These are phyloP conservation scores for Myotis myotis DNA, from an alignment of 2,797 vertebrate species.

Conservation along the genomic window DNA sequence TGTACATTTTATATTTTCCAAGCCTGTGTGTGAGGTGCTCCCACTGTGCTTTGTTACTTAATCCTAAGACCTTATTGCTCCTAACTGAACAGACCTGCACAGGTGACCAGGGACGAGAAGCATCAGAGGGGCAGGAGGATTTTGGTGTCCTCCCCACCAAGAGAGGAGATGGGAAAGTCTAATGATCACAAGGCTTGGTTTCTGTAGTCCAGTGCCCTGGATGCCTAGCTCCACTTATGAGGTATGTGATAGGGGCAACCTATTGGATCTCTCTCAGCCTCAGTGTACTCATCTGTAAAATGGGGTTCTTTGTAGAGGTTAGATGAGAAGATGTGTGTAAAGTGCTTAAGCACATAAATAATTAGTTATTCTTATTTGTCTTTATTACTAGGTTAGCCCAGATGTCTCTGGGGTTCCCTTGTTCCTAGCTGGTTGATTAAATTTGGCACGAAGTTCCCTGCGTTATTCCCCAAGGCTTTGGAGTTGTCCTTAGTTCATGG, in stretches of 20 bases:
- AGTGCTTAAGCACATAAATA: background rate
- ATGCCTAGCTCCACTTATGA: background rate
- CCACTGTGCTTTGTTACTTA: background rate
- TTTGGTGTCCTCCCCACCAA: background rate
- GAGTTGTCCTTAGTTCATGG: background rate
- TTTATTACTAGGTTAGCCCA: background rate
- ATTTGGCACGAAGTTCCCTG: background rate
- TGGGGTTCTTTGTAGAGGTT: background rate
- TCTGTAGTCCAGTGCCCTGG: background rate
- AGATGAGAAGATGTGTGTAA: background rate
- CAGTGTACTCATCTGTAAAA: background rate
- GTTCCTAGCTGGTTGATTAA: background rate
- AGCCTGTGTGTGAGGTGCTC: background rate
- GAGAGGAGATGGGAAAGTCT: too few relatives aligned
- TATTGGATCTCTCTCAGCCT: background rate
- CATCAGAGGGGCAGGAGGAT: background rate
- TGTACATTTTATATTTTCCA: background rate
- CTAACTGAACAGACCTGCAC: background rate
- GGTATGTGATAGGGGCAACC: background rate
- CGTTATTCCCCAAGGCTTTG: background rate
- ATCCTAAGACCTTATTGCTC: background rate
- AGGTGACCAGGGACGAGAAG: background rate
- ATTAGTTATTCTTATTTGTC: background rate
- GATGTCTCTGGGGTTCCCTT: background rate
- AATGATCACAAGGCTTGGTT: background rate